Percentiles rank a stretch among this genome's conserved stretches.
phyloP scores from a whole-genome alignment of 2,797 vertebrate genomes.

The Etheostoma perlongum region DNA sequence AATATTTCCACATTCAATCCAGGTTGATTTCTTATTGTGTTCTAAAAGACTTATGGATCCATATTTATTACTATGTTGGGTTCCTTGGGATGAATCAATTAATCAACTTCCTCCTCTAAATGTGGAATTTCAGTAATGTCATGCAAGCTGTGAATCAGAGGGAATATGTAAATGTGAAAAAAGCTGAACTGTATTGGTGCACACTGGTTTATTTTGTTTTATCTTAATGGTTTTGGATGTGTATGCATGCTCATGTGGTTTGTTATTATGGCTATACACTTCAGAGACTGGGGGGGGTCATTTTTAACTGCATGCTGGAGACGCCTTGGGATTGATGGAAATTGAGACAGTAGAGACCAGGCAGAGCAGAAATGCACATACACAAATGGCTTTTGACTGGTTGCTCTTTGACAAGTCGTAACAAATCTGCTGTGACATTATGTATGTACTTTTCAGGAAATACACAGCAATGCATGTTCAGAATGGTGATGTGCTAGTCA shows the following conservation, averaged over 20 bases:
- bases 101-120: not conserved
- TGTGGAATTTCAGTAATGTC: slow-evolving; percentile 21
- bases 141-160: slow-evolving; percentile 34
- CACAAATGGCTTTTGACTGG: slow-evolving; percentile 75
- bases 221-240: slow-evolving; percentile 8
- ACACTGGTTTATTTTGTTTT: not conserved
- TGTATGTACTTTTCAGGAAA: slow-evolving; percentile 76
- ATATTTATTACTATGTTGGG: slow-evolving; percentile 42
- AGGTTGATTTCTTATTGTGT: slow-evolving; percentile 22
- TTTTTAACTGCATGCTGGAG: slow-evolving; percentile 35
- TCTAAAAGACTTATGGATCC: slow-evolving; percentile 15
- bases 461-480: slow-evolving; percentile 55
- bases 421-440: slow-evolving; percentile 72
- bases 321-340: slow-evolving; percentile 57
- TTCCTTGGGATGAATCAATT: slow-evolving; percentile 15
- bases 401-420: slow-evolving; percentile 58
- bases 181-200: slow-evolving; percentile 16
- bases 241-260: not conserved
- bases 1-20: slow-evolving; percentile 49
- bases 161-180: slow-evolving; percentile 42
- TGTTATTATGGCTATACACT: not conserved
- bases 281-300: not conserved
- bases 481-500: slow-evolving; percentile 24
- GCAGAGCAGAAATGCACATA: slow-evolving; percentile 48
- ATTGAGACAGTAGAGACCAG: slow-evolving; percentile 58